Base-by-base conservation (phyloP, 2,113 vertebrate genomes). In the Passer montanus region DNA sequence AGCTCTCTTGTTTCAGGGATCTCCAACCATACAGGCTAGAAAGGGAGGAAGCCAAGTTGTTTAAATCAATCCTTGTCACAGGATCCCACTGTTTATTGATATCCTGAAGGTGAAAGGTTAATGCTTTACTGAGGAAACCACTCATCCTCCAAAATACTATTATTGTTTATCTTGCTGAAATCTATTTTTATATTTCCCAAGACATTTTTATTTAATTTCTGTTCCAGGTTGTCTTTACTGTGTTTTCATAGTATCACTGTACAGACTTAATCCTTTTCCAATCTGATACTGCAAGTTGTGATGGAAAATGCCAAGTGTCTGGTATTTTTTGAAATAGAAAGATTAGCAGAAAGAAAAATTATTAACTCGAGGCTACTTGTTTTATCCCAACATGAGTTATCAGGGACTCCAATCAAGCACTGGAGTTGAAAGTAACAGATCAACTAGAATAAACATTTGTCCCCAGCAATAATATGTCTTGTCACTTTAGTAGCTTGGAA, bases 81-180 rank as follows among this genome's bases (percentile, higher is more conserved):
- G 64, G 52, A 95, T 95, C 66, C 68, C 53, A 87, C 87, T 58
- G 66, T 79, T 94, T 96, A 96, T 85, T 87, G 94, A 94, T 96
- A 92, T 92, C 78, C 60, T 58, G 62, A 66, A 91, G 94, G 94
- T 96, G 93, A 97, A 95, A 98, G 96, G 96, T 96, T 97, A 97
- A 97, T 94, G 90, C 53, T 95, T 96, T 95, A 88, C 89, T 93
- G 83, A 93, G 95, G 91, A 96, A 97, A 96, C 83, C 87, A 92
- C 89, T 95, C 94, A 95, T 96, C 86, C 87, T 96, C 91, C 89
- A 95, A 97, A 96, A 96, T 90, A 95, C 93, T 96, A 93, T 96
- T 95, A 97, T 92, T 97, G 93, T 95, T 97, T 97, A 95, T 97
- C 96, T 96, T 96, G 83, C 67, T 93, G 83, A 95, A 95, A 97